Evolutionary conservation across 2,888 invertebrate genomes (phyloP), one percentile per base, ranked within the genome.

Genomic region (Chrysodeixis includens): DNA sequence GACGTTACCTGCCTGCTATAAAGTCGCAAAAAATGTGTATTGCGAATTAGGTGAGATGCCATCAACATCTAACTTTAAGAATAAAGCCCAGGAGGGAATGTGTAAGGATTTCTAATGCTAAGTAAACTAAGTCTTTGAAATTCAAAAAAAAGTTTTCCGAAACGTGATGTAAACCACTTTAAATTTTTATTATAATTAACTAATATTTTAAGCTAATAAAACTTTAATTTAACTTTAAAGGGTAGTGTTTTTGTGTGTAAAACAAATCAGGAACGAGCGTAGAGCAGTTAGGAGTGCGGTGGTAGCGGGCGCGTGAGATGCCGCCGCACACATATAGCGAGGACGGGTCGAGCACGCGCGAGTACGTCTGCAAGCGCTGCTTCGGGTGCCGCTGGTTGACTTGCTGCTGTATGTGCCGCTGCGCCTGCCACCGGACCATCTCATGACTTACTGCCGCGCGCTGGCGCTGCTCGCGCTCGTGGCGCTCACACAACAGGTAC

Each of bases 391-490:
- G 83, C 63, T 88, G 86, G 88, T 68, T 89, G 62, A 65, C 70
- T 49, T 90, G 90, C 70, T 92, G 91, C 78, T 84, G 75, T 64
- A 56, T 66, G 5, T 89, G 88, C 67, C 86, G 83, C 74, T 90
- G 90, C 73, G 66, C 69, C 16, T 88, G 81, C 57, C 75, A 71
- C 59, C 73, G 57, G 60, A 74, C 74, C 55, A 66, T 71, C 46
- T 30, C 62, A 74, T 76, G 65, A 66, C 60, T 61, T 65, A 35
- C 55, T 20, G 46, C 22, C 62, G 74, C 59, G 75, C 69, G 65
- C 70, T 78, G 9, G 80, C 79, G 53, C 69, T 83, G 58, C 71
- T 85, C 26, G 67, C 81, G 55, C 65, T 86, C 0, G 68, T 86
- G 14, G 81, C 79, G 16, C 12, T 81, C 72, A 82, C 68, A 63